These are phyloP conservation scores for Mythimna vitellina DNA, from an alignment of 2,888 invertebrate genomes.

Conservation along the genomic window DNA sequence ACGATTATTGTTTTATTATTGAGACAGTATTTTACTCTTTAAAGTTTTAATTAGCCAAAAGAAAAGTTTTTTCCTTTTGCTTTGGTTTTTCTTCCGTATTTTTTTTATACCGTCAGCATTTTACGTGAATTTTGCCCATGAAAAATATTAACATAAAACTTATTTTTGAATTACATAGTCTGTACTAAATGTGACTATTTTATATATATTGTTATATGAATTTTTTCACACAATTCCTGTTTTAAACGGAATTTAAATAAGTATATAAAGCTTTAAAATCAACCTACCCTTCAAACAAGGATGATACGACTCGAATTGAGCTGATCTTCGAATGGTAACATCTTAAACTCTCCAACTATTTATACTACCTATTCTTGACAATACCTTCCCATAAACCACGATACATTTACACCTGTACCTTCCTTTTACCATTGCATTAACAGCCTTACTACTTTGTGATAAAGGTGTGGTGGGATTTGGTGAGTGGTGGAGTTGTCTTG, in stretches of 20 bases:
- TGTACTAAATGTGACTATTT: too few species aligned
- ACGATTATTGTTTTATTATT: background rate
- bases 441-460: slow-evolving; percentile 22
- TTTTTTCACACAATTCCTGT: background rate
- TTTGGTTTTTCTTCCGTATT: too few species aligned
- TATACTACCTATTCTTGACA: slow-evolving; percentile 77
- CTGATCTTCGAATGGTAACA: slow-evolving; percentile 76
- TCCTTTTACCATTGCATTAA: slow-evolving; percentile 22
- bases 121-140: background rate
- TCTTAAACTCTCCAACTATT: slow-evolving; percentile 73
- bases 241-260: background rate
- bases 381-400: slow-evolving; percentile 64
- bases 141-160: background rate
- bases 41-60: too few species aligned
- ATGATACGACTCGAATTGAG: slow-evolving; percentile 63
- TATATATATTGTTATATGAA: background rate
- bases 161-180: background rate
- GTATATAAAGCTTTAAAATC: background rate
- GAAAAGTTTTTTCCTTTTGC: too few species aligned
- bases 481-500: slow-evolving; percentile 1
- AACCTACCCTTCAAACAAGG: slow-evolving; percentile 56
- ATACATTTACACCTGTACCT: slow-evolving; percentile 26
- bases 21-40: background rate
- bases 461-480: slow-evolving; percentile 24
- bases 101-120: background rate